Evolutionary conservation across 2,113 vertebrate genomes (phyloP).

Genomic region (Riparia riparia): DNA sequence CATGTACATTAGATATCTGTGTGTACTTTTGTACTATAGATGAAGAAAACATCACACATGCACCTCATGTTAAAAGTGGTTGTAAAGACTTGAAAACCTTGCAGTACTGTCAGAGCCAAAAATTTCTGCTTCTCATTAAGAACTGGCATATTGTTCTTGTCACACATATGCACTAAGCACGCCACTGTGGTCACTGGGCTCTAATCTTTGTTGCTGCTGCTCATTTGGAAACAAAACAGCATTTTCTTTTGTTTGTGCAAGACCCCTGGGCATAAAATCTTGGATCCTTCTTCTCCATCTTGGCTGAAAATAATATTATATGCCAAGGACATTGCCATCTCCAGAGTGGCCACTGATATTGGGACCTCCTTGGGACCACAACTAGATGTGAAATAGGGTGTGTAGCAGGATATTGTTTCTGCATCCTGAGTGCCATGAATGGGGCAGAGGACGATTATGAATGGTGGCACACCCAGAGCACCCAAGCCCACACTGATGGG

Average conservation of each 20-base stretch:
- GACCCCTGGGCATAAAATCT: neutral
- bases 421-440: neutral
- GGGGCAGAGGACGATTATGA: neutral
- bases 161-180: neutral
- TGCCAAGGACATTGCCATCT: neutral
- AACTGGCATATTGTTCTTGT: slow-evolving; percentile 12
- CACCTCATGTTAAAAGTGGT: neutral
- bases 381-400: neutral
- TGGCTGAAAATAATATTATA: neutral
- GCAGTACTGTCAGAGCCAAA: neutral
- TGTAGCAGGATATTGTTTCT: neutral
- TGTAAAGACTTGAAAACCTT: neutral
- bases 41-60: neutral
- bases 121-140: slow-evolving; percentile 29
- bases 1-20: neutral
- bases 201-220: slow-evolving; percentile 36
- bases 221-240: neutral
- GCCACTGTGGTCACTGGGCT: neutral
- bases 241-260: slow-evolving; percentile 11
- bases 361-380: neutral
- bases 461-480: neutral
- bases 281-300: neutral
- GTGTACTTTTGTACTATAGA: neutral
- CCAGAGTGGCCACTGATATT: neutral
- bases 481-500: neutral